These are phyloP conservation scores for Miniopterus natalensis DNA, from an alignment of 2,113 vertebrate species.

Conservation along the genomic window DNA sequence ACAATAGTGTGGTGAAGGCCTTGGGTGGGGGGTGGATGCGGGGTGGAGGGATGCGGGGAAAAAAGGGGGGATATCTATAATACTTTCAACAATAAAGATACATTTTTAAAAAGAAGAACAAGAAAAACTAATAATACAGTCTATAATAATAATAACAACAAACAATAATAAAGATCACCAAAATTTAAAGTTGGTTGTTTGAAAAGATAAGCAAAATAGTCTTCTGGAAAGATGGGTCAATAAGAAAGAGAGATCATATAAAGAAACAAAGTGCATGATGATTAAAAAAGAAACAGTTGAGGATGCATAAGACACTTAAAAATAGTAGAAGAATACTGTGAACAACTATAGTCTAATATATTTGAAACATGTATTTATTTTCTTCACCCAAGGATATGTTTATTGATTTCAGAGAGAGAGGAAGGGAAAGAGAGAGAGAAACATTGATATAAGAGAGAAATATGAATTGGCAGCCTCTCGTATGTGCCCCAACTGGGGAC, in stretches of 20 bases:
- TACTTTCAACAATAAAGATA: no score
- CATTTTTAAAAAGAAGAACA: neutral
- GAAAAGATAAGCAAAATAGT: neutral
- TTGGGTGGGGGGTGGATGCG: no score
- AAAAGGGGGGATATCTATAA: no score
- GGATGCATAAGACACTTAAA: neutral
- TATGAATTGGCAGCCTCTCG: no score
- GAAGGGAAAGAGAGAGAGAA: no score
- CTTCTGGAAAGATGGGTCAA: neutral
- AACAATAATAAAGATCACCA: neutral
- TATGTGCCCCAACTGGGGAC: no score
- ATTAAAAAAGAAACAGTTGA: neutral
- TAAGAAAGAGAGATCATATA: neutral
- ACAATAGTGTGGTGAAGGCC: no score
- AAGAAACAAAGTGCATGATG: neutral
- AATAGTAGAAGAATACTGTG: neutral
- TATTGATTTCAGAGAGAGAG: no score
- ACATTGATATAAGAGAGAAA: no score
- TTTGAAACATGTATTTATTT: neutral
- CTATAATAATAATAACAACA: neutral
- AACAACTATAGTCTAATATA: neutral
- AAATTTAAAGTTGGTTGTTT: constrained; percentile 13
- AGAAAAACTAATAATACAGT: neutral
- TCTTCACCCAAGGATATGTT: no score
- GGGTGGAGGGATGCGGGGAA: no score